A percentile compares a stretch with the other conserved stretches of the same genome.
phyloP scores from a whole-genome alignment of 2,797 vertebrate genomes.

The Chaetophractus vellerosus region DNA sequence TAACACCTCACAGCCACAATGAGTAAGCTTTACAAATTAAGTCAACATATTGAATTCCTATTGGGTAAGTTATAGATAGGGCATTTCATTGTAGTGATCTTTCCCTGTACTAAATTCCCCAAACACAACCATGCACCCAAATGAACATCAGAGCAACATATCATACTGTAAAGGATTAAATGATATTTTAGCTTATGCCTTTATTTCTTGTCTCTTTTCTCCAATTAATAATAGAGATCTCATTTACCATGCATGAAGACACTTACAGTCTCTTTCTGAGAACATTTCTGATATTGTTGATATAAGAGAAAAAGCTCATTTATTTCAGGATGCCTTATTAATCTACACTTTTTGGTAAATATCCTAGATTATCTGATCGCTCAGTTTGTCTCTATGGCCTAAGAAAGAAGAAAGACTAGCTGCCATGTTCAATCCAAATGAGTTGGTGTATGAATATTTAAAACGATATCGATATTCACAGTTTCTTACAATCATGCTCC shows the following conservation, averaged over 20 bases:
- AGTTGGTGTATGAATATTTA: slow-evolving; percentile 85
- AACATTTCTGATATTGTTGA: slow-evolving; percentile 70
- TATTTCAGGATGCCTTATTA: slow-evolving; percentile 69
- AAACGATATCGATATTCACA: slow-evolving; percentile 87
- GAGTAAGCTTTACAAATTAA: slow-evolving; percentile 41
- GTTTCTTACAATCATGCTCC: slow-evolving; percentile 91
- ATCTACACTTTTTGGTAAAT: slow-evolving; percentile 80
- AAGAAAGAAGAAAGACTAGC: slow-evolving; percentile 81
- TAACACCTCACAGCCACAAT: not conserved
- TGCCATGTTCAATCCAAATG: slow-evolving; percentile 84
- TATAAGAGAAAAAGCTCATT: slow-evolving; percentile 70
- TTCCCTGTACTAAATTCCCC: slow-evolving; percentile 73
- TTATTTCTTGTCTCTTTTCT: slow-evolving; percentile 87
- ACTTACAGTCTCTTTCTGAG: slow-evolving; percentile 81
- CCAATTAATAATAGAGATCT: slow-evolving; percentile 80
- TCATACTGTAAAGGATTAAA: slow-evolving; percentile 86
- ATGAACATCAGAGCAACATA: slow-evolving; percentile 85
- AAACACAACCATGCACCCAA: slow-evolving; percentile 74
- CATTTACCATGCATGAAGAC: slow-evolving; percentile 85
- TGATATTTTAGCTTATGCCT: slow-evolving; percentile 82
- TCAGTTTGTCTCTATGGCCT: slow-evolving; percentile 77
- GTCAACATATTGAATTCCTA: not conserved
- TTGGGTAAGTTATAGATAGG: slow-evolving; percentile 53
- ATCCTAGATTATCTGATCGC: slow-evolving; percentile 78
- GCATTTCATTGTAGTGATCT: slow-evolving; percentile 73